Percentiles rank a stretch among this genome's conserved stretches.
Evolutionary conservation across 2,797 vertebrate genomes (phyloP).

Genomic region (Taeniopygia guttata): DNA sequence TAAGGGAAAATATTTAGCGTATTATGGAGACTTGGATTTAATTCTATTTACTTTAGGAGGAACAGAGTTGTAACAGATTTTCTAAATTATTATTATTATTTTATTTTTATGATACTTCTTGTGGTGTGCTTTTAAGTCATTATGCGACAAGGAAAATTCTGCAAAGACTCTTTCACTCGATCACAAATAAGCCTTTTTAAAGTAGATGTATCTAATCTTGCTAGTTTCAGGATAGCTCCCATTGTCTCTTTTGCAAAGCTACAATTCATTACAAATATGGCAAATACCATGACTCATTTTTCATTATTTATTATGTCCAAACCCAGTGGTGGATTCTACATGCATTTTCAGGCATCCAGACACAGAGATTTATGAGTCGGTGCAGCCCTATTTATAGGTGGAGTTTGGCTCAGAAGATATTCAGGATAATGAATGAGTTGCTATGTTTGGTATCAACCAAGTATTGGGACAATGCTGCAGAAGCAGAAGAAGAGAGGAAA

Average conservation of each 20-base stretch:
- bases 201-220: conserved; percentile 15
- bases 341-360: background rate
- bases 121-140: background rate
- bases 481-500: background rate
- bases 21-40: background rate
- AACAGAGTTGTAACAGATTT: background rate
- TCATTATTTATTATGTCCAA: conserved; percentile 59
- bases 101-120: background rate
- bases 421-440: conserved; percentile 44
- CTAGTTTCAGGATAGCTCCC: background rate
- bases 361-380: conserved; percentile 56
- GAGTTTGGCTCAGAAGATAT: conserved; percentile 31
- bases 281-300: conserved; percentile 42
- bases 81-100: background rate
- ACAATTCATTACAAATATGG: conserved; percentile 56
- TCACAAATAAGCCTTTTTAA: conserved; percentile 7
- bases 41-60: background rate
- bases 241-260: conserved; percentile 29
- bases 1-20: background rate
- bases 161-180: background rate
- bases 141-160: background rate
- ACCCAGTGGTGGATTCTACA: conserved; percentile 13
- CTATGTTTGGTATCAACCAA: conserved; percentile 17
- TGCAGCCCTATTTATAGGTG: conserved; percentile 42
- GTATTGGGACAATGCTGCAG: background rate